Evolutionary conservation across 2,113 vertebrate genomes (phyloP).

Genomic region (Noturus placidus): DNA sequence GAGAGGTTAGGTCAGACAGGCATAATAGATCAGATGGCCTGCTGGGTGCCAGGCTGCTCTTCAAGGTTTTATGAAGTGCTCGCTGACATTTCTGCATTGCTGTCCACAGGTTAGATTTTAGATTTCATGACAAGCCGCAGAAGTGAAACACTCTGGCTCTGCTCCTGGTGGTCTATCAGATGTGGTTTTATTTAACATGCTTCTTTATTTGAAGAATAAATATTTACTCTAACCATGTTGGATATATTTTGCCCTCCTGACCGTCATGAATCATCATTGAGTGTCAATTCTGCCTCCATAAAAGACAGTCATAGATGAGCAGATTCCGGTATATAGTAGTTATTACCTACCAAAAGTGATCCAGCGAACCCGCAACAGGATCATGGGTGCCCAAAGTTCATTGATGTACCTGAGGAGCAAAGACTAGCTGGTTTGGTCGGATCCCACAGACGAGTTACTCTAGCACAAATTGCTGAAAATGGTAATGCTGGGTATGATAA

Average conservation of each 20-base stretch:
- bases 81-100: not conserved
- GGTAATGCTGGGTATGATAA: too few relatives aligned
- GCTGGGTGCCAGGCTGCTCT: not conserved
- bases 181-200: not conserved
- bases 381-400: too few relatives aligned
- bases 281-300: too few relatives aligned
- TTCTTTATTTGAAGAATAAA: not conserved
- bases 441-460: too few relatives aligned
- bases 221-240: not conserved
- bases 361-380: too few relatives aligned
- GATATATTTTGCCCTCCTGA: not conserved
- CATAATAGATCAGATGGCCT: constrained; percentile 10
- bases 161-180: constrained; percentile 1
- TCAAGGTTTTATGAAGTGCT: constrained; percentile 6
- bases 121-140: constrained; percentile 4
- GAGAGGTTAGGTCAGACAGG: constrained; percentile 4
- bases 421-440: too few relatives aligned
- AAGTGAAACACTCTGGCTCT: not conserved
- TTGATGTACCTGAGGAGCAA: too few relatives aligned
- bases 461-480: too few relatives aligned
- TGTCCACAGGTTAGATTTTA: not conserved
- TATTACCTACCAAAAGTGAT: too few relatives aligned
- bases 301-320: not conserved
- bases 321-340: too few relatives aligned
- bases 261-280: not conserved